phyloP scores from a whole-genome alignment of 2,888 invertebrate species.

The Nymphalis polychloros region DNA sequence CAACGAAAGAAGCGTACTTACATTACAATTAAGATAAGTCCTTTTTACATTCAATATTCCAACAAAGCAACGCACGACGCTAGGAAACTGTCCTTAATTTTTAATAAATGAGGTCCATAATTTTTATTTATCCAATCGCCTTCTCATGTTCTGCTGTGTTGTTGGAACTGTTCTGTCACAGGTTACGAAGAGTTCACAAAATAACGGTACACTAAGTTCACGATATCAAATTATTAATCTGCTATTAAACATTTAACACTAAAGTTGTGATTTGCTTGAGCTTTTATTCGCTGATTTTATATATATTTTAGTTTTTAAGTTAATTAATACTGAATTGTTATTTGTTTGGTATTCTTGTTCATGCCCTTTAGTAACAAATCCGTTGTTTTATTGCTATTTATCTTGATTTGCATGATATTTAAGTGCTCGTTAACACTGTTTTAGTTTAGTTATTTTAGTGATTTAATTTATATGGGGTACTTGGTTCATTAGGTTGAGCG shows the following conservation, averaged over 20 bases:
- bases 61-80: constrained; percentile 75
- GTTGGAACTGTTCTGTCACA: constrained; percentile 48
- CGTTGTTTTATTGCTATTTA: too few relatives aligned
- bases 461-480: background rate
- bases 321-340: background rate
- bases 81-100: constrained; percentile 59
- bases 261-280: constrained; percentile 10
- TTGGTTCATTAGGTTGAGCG: background rate
- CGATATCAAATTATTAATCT: constrained; percentile 23
- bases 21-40: constrained; percentile 46
- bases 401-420: background rate
- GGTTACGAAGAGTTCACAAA: constrained; percentile 32
- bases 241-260: background rate
- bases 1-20: constrained; percentile 71
- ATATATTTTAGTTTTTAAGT: background rate
- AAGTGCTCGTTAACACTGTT: background rate
- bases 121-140: constrained; percentile 71
- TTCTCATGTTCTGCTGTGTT: constrained; percentile 66
- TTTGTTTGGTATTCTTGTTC: too few relatives aligned
- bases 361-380: too few relatives aligned
- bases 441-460: background rate
- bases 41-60: constrained; percentile 62
- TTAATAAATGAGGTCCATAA: constrained; percentile 59
- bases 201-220: constrained; percentile 49
- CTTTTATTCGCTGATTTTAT: constrained; percentile 6